Percentiles rank a stretch among this genome's conserved stretches.
Conservation (phyloP, 2,888 invertebrate genomes). For the Phaonia tiefii region DNA sequence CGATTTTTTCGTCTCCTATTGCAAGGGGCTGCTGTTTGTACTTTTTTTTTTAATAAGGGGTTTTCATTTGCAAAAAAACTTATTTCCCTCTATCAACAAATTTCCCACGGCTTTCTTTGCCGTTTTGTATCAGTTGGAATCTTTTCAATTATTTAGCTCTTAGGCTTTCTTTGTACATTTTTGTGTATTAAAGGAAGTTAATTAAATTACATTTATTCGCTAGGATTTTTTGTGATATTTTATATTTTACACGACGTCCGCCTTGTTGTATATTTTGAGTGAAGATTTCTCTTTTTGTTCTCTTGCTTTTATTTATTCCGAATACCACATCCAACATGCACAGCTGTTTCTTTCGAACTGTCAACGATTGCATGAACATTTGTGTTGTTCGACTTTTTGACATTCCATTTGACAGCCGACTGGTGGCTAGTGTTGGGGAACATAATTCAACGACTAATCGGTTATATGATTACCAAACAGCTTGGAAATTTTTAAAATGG, state of each 20-base stretch:
- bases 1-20: not conserved
- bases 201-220: too few relatives aligned
- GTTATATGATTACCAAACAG: not conserved
- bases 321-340: constrained; percentile 54
- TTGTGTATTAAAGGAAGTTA: constrained; percentile 1
- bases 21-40: not conserved
- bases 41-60: constrained; percentile 2
- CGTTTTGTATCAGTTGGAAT: too few relatives aligned
- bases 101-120: not conserved
- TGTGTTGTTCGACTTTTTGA: constrained; percentile 54
- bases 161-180: not conserved
- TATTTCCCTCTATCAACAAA: too few relatives aligned
- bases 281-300: constrained; percentile 12
- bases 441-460: not conserved
- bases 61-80: constrained; percentile 10
- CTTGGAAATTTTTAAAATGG: not conserved
- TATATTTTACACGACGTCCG: constrained; percentile 44
- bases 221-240: not conserved
- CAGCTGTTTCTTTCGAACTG: constrained; percentile 66
- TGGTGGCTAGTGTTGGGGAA: constrained; percentile 19
- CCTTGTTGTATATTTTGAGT: constrained; percentile 10
- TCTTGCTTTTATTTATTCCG: constrained; percentile 36
- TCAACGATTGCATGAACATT: constrained; percentile 44
- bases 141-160: too few relatives aligned
- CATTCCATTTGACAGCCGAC: constrained; percentile 60